These are phyloP conservation scores for Hippoglossus stenolepis DNA, from an alignment of 2,113 vertebrate genomes.

Conservation along the genomic window DNA sequence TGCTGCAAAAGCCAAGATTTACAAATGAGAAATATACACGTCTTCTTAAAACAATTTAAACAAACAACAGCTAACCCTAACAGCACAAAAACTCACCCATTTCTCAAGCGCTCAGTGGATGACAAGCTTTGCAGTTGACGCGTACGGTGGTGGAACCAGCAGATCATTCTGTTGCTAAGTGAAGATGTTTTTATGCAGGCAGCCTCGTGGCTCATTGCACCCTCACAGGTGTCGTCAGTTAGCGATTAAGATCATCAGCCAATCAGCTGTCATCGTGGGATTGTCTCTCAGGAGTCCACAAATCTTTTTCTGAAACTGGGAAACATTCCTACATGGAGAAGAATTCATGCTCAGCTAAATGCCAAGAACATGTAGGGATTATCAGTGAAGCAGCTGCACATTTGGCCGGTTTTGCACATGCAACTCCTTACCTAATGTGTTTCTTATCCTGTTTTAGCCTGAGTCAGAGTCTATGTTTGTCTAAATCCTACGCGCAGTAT, in stretches of 20 bases:
- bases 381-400: slow-evolving; percentile 11
- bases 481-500: neutral
- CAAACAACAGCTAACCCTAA: neutral
- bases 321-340: neutral
- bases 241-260: slow-evolving; percentile 44
- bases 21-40: neutral
- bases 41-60: neutral
- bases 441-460: neutral
- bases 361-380: neutral
- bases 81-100: slow-evolving; percentile 44
- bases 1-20: slow-evolving; percentile 15
- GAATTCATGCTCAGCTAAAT: neutral
- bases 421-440: neutral
- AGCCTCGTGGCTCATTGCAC: neutral
- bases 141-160: too few species aligned
- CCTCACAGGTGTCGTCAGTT: slow-evolving; percentile 57
- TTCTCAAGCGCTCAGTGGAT: neutral
- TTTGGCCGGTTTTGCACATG: neutral
- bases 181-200: slow-evolving; percentile 36
- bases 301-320: neutral
- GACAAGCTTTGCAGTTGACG: neutral
- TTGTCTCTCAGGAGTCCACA: neutral
- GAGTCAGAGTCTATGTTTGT: neutral
- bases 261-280: slow-evolving; percentile 12
- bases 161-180: neutral